Evolutionary conservation across 1,140 invertebrate genomes (phyloP).

Genomic region (Megalonaias nervosa): DNA sequence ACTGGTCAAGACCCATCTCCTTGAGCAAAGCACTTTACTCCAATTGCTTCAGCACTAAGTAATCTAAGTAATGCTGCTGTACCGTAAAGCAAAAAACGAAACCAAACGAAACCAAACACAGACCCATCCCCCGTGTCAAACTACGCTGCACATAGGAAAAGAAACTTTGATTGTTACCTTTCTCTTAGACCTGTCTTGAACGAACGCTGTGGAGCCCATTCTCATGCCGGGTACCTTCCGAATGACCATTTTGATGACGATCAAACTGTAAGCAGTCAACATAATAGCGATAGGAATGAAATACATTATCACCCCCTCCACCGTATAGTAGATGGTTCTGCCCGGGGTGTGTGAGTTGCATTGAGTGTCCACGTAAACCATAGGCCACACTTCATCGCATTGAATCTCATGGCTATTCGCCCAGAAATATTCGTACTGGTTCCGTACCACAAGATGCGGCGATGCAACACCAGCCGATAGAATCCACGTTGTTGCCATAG

Average conservation of each 20-base stretch:
- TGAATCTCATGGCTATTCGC: slow-evolving; percentile 57
- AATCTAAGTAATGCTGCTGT: too few relatives aligned
- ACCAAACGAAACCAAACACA: too few relatives aligned
- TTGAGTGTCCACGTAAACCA: slow-evolving; percentile 37
- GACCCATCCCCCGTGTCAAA: too few relatives aligned
- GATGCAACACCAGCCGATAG: slow-evolving; percentile 63
- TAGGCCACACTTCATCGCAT: slow-evolving; percentile 61
- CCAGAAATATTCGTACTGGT: slow-evolving; percentile 52
- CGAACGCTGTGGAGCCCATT: slow-evolving; percentile 34
- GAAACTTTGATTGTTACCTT: slow-evolving; percentile 43
- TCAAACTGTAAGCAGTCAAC: slow-evolving; percentile 68
- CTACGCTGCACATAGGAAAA: too few relatives aligned
- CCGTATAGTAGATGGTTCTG: slow-evolving; percentile 66
- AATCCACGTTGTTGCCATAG: slow-evolving; percentile 71
- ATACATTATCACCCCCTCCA: slow-evolving; percentile 69
- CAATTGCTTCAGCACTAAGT: too few relatives aligned
- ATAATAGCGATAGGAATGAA: slow-evolving; percentile 71
- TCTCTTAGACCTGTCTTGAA: slow-evolving; percentile 54
- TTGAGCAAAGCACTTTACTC: too few relatives aligned
- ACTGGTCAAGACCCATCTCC: too few relatives aligned
- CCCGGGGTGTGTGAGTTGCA: slow-evolving; percentile 40
- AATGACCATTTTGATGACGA: slow-evolving; percentile 60
- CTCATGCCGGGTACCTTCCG: slow-evolving; percentile 43
- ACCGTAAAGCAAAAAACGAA: too few relatives aligned
- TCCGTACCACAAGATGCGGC: slow-evolving; percentile 65